These are phyloP conservation scores for Bembecia ichneumoniformis DNA, from an alignment of 2,888 invertebrate genomes.

Conservation along the genomic window DNA sequence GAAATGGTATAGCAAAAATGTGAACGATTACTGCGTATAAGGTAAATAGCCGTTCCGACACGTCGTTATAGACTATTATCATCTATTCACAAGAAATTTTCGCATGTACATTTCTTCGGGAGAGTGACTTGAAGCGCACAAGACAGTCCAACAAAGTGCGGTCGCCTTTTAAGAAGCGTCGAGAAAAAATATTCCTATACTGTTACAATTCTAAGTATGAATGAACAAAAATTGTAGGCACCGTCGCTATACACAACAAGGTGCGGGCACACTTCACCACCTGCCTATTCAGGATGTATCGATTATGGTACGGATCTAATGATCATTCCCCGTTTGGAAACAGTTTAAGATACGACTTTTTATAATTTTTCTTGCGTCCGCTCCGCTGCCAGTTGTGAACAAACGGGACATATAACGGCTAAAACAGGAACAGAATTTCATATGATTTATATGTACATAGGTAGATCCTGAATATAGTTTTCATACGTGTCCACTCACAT, in stretches of 20 bases:
- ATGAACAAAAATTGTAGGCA: constrained; percentile 45
- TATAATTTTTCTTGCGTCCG: constrained; percentile 46
- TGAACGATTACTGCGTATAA: constrained; percentile 21
- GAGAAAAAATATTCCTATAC: constrained; percentile 20
- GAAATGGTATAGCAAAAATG: constrained; percentile 3
- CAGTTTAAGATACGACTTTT: constrained; percentile 55
- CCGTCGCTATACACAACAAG: constrained; percentile 20
- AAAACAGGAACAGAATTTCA: constrained; percentile 9
- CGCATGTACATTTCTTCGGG: constrained; percentile 16
- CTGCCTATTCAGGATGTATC: constrained; percentile 66
- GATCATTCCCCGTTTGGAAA: constrained; percentile 57
- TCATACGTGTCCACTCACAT: neutral
- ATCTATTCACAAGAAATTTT: constrained; percentile 24
- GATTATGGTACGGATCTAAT: constrained; percentile 65
- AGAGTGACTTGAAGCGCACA: constrained; percentile 12
- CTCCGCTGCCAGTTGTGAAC: constrained; percentile 34
- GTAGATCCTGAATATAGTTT: neutral
- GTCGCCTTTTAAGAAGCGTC: constrained; percentile 20
- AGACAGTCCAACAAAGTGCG: constrained; percentile 15
- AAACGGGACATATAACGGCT: constrained; percentile 64
- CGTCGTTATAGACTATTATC: constrained; percentile 29
- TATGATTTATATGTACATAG: constrained; percentile 1
- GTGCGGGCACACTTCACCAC: constrained; percentile 55
- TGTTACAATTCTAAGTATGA: constrained; percentile 34
- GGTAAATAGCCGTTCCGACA: constrained; percentile 14